Evolutionary conservation across 2,797 vertebrate genomes (phyloP).

Genomic region (Rhynchotus rufescens): DNA sequence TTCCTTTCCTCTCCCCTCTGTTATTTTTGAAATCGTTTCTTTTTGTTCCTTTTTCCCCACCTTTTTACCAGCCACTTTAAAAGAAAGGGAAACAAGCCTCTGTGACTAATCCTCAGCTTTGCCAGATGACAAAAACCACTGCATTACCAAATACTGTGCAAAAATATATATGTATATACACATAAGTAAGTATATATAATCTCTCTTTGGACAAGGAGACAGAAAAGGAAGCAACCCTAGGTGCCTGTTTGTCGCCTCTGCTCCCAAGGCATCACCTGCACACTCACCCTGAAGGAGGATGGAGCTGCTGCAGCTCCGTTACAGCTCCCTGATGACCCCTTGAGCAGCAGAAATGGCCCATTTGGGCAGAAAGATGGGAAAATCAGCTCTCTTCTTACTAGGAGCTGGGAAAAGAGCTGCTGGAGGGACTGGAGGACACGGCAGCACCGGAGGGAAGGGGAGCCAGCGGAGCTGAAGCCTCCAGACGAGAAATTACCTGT

Average conservation of each 20-base stretch:
- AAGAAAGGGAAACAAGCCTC: constrained; percentile 40
- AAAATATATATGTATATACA: not conserved
- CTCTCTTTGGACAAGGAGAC: not conserved
- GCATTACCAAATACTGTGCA: not conserved
- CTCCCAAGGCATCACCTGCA: not conserved
- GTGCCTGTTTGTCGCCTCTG: not conserved
- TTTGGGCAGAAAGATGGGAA: too few relatives aligned
- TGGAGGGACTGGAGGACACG: constrained; percentile 75
- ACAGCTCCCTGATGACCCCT: too few relatives aligned
- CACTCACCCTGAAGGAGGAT: not conserved
- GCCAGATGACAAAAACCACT: constrained; percentile 34
- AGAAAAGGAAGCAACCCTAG: not conserved
- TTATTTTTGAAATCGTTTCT: not conserved
- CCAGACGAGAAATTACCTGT: constrained; percentile 70
- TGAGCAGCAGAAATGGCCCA: not conserved
- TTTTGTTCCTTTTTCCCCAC: not conserved
- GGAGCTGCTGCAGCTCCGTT: too few relatives aligned
- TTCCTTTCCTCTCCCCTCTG: not conserved
- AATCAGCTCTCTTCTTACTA: too few relatives aligned
- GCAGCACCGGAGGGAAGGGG: constrained; percentile 78
- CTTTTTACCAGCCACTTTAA: constrained; percentile 30
- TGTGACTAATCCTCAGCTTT: constrained; percentile 43
- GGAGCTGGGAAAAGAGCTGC: constrained; percentile 42
- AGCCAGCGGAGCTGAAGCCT: constrained; percentile 74
- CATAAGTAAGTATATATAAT: too few relatives aligned